A percentile compares a stretch with the other conserved stretches of the same genome.
These are phyloP conservation scores for Petrocephalus sullivani DNA, from an alignment of 2,797 vertebrate genomes.

Conservation along the genomic window DNA sequence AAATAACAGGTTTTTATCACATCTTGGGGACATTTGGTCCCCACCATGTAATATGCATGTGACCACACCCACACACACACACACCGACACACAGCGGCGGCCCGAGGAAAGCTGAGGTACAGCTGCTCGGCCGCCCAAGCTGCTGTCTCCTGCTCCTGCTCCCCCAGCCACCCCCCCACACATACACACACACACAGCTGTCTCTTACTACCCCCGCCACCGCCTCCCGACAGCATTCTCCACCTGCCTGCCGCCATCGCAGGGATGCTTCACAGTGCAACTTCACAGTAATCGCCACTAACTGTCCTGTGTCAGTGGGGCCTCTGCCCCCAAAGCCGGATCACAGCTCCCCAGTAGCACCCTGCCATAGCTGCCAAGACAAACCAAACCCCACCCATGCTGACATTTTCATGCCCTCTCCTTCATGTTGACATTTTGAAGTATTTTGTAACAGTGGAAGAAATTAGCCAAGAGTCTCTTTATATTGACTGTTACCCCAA, in stretches of 20 bases:
- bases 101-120: not conserved
- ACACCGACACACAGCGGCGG: not conserved
- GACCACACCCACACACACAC: not conserved
- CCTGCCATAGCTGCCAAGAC: not conserved
- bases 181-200: constrained; percentile 44
- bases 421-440: not conserved
- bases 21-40: not conserved
- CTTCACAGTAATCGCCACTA: not conserved
- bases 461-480: not conserved
- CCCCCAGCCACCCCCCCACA: not conserved
- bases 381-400: not conserved
- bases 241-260: not conserved
- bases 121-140: constrained; percentile 42
- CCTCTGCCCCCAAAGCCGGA: not conserved
- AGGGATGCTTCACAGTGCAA: not conserved
- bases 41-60: not conserved
- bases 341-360: not conserved
- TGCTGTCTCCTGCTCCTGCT: constrained; percentile 37
- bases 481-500: not conserved
- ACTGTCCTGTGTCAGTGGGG: not conserved
- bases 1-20: not conserved
- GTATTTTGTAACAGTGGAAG: not conserved
- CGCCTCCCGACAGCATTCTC: not conserved
- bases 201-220: constrained; percentile 29
- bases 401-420: not conserved